Base-by-base conservation (phyloP, 2,888 invertebrate genomes). In the Gerosis bhagava region DNA sequence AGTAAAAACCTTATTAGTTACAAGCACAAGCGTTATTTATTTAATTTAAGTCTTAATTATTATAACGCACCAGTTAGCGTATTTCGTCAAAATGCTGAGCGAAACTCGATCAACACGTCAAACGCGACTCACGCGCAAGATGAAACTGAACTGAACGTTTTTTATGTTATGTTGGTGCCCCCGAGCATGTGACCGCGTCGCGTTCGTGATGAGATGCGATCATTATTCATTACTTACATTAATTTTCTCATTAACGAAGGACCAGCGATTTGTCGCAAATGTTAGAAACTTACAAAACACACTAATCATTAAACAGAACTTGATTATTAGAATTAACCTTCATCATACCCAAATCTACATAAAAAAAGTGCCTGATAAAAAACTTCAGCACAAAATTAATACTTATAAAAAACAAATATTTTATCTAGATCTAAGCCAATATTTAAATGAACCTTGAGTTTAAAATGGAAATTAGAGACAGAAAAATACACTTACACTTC, bases 131-230 rank as follows among this genome's bases (percentile, higher is more conserved):
- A 65, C 82, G 83, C 84, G 82, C 83, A 64, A 62, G 59, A 63
- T 67, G 62, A 58, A 68, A 86, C 83, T 83, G 77, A 70, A 59
- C 60, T 46, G 43, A n/a, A n/a, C n/a, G n/a, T 49, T 47, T 53
- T 16, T 60, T 6, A 63, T 59, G 67, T 57, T 49, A 80, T 73
- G 83, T 83, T 84, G 84, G 83, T 77, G 72, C 70, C 65, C 54
- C 71, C 63, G 69, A 68, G 60, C 84, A 84, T 83, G 86, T 86
- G 86, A 84, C 74, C 69, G 67, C 61, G 69, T 17, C 50, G 47
- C 49, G 52, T 59, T 58, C 56, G 34, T 36, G 50, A 49, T 46
- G 74, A 76, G 77, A 78, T 72, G 70, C 63, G 74, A 67, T 68
- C 70, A 70, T 76, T 74, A 70, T 6, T 6, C n/a, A n/a, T n/a